A percentile compares a stretch with the other conserved stretches of the same genome.
Evolutionary conservation across 2,888 invertebrate genomes (phyloP).

Genomic region (Drosophila silvestris): DNA sequence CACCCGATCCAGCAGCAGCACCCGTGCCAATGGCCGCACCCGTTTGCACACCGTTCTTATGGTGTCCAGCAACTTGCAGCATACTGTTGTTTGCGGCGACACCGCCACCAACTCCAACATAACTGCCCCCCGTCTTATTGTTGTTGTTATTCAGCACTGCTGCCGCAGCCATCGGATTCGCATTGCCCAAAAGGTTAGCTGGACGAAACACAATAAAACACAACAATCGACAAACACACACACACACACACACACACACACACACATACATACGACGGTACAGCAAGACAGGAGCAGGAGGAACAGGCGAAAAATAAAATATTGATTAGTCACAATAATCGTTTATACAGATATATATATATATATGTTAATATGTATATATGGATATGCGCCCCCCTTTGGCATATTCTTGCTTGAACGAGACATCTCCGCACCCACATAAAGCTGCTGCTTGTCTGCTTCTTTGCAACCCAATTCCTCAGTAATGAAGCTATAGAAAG

Average conservation of each 20-base stretch:
- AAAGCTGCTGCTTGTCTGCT: neutral
- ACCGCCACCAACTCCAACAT: constrained; percentile 31
- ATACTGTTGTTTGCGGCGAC: constrained; percentile 37
- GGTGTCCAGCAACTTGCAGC: constrained; percentile 39
- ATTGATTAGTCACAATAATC: neutral
- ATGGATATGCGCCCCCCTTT: neutral
- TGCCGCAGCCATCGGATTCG: constrained; percentile 61
- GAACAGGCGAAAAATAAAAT: neutral
- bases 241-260: constrained; percentile 12
- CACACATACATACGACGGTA: constrained; percentile 11
- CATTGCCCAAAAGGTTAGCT: constrained; percentile 60
- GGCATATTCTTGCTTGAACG: neutral
- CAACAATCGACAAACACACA: neutral
- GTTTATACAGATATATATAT: neutral
- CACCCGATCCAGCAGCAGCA: constrained; percentile 43
- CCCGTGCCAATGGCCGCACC: constrained; percentile 32
- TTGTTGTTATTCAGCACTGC: constrained; percentile 79
- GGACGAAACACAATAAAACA: neutral
- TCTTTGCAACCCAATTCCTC: neutral
- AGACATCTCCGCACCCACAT: too few relatives aligned
- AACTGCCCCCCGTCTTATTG: constrained; percentile 66
- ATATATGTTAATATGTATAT: neutral
- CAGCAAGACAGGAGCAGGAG: neutral
- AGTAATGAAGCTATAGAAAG: neutral
- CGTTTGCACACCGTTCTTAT: constrained; percentile 39